Evolutionary conservation across 2,888 invertebrate genomes (phyloP), one percentile per base, ranked within the genome.

Genomic region (Eustalomyia histrio): DNA sequence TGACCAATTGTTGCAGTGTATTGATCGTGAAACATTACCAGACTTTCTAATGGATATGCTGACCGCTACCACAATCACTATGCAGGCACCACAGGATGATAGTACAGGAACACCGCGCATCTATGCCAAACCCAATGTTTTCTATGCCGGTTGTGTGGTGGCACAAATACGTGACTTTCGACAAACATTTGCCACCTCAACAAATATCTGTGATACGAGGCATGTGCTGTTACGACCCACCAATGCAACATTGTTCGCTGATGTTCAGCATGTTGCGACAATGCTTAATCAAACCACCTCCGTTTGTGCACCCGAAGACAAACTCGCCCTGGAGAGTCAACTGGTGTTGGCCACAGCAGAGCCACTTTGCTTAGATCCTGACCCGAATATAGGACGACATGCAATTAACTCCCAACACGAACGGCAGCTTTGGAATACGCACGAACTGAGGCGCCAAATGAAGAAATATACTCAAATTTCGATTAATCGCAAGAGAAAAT

Each of bases 61-160:
- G 80, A 97, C 96, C 89, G 93, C 94, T 9, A 95, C 95, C 88
- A 94, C 96, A 88, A 84, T 88, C 58, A 87, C 87, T 55, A 63
- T 88, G 53, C 86, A 84, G 61, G 84, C 86, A 10, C 82, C 85
- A 5, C 85, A 85, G 72, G 88, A 88, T 64, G 87, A 87, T n/a
- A 87, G 85, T 79, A 87, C 87, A 64, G 81, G 71, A 57, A 84
- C 86, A 8, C 84, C 88, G 57, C 87, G 87, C 39, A 85, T 87
- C 18, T 87, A 86, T 73, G 87, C 86, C 21, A 88, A 88, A 74
- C 95, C 96, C 67, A 95, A 95, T 90, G 92, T 98, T 80, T 96
- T 97, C 91, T 97, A 97, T 90, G 96, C 95, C 85, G 97, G 97
- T 82, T 97, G 97, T 92, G 95, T 98, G 83, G 95, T 97, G 89